A percentile compares a stretch with the other conserved stretches of the same genome.
Conservation (phyloP, 2,888 invertebrate genomes). For the Glomeris marginata region DNA sequence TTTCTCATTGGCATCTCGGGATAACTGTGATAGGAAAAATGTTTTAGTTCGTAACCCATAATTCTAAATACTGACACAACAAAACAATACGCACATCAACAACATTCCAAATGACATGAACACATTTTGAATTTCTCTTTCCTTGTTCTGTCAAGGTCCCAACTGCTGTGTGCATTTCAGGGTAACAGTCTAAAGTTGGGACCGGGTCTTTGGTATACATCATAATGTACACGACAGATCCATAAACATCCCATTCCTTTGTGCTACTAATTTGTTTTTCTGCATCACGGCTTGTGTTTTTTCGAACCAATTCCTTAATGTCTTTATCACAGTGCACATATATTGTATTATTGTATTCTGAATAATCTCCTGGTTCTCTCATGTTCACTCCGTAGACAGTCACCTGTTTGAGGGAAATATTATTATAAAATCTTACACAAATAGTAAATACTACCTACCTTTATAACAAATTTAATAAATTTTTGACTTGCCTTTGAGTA, state of each 20-base stretch:
- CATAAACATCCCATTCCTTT: conserved; percentile 1
- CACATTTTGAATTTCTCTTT: conserved; percentile 5
- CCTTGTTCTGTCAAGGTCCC: not conserved
- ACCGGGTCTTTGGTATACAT: conserved; percentile 11
- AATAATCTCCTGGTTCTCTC: conserved; percentile 11
- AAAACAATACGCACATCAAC: not conserved
- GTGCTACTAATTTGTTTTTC: not conserved
- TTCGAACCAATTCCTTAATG: conserved; percentile 5
- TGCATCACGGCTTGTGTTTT: not conserved
- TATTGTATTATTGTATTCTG: conserved; percentile 9
- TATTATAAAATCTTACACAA: not conserved
- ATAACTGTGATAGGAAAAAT: too few species aligned
- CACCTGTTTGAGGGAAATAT: conserved; percentile 6
- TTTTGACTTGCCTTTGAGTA: not conserved
- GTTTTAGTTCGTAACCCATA: too few species aligned
- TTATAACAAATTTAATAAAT: not conserved
- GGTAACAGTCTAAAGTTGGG: conserved; percentile 4
- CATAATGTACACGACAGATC: conserved; percentile 5
- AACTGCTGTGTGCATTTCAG: conserved; percentile 1
- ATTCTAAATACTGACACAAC: too few species aligned
- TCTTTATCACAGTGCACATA: conserved; percentile 8
- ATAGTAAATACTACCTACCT: not conserved
- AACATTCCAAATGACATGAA: conserved; percentile 11
- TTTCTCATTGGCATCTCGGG: conserved; percentile 1
- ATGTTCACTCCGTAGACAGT: conserved; percentile 10